Evolutionary conservation across 1,140 invertebrate genomes (phyloP).

Genomic region (Diorhabda sublineata): DNA sequence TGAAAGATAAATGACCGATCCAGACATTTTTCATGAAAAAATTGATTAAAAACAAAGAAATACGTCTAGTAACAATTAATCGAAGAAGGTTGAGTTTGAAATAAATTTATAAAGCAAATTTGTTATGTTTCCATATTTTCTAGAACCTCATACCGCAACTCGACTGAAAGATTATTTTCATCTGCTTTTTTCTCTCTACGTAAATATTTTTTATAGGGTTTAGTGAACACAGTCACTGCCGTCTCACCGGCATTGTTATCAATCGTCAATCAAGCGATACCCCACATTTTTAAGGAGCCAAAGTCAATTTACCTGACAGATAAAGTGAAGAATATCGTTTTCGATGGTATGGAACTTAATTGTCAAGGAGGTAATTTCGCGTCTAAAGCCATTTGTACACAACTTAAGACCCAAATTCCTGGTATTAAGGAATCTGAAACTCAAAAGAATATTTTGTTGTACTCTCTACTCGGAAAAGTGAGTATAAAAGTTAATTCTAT

Average conservation of each 20-base stretch:
- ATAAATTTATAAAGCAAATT: too few species aligned
- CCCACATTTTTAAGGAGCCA: constrained; percentile 60
- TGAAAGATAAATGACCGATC: too few species aligned
- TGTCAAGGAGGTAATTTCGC: constrained; percentile 67
- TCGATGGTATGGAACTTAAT: constrained; percentile 64
- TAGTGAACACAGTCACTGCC: constrained; percentile 48
- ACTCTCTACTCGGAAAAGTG: constrained; percentile 67
- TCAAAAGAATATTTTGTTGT: constrained; percentile 58
- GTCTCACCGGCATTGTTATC: constrained; percentile 58
- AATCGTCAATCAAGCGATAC: constrained; percentile 54
- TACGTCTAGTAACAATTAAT: too few species aligned
- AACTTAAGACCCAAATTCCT: constrained; percentile 58
- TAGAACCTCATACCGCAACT: too few species aligned
- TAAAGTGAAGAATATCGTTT: constrained; percentile 64
- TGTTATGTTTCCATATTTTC: too few species aligned
- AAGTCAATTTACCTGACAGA: constrained; percentile 56
- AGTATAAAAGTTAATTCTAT: constrained; percentile 12
- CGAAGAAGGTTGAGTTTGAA: too few species aligned
- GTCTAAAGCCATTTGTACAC: constrained; percentile 62
- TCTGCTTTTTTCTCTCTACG: neutral
- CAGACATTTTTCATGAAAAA: too few species aligned
- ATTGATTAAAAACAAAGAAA: too few species aligned
- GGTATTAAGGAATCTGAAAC: constrained; percentile 47
- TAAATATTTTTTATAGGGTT: constrained; percentile 41
- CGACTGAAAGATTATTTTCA: too few species aligned